A percentile compares a stretch with the other conserved stretches of the same genome.
Conservation (phyloP, 92 coral and sea anemone genomes). For the Metridium senile region DNA sequence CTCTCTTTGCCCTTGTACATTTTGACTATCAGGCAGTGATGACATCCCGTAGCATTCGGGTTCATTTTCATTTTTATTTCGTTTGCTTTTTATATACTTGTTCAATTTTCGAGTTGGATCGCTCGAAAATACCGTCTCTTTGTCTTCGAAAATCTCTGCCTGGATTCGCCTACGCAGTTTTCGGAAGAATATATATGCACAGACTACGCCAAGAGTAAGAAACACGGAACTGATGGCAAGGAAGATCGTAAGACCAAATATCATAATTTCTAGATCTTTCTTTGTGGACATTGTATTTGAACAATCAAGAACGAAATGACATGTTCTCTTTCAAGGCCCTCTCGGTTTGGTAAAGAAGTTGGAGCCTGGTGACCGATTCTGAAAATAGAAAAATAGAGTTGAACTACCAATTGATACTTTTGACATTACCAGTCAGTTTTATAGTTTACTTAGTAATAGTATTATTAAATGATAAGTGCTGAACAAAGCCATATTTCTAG, state of each 20-base stretch:
- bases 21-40: not conserved
- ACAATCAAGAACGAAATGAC: too few relatives aligned
- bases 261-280: not conserved
- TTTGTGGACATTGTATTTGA: constrained; percentile 2
- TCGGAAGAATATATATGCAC: constrained; percentile 3
- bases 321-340: too few relatives aligned
- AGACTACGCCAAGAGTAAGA: constrained; percentile 4
- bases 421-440: too few relatives aligned
- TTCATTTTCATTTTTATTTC: not conserved
- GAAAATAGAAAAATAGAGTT: too few relatives aligned
- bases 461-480: too few relatives aligned
- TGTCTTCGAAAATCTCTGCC: not conserved
- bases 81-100: not conserved
- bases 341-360: too few relatives aligned
- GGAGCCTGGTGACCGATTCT: too few relatives aligned
- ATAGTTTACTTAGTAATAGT: too few relatives aligned
- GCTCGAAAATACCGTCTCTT: not conserved
- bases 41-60: not conserved
- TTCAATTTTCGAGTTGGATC: not conserved
- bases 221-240: not conserved
- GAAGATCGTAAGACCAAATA: not conserved
- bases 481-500: too few relatives aligned
- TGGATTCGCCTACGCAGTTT: constrained; percentile 13
- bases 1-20: not conserved
- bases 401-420: too few relatives aligned